Conservation (phyloP, 2,113 vertebrate genomes). For the Hepsetus odoe region DNA sequence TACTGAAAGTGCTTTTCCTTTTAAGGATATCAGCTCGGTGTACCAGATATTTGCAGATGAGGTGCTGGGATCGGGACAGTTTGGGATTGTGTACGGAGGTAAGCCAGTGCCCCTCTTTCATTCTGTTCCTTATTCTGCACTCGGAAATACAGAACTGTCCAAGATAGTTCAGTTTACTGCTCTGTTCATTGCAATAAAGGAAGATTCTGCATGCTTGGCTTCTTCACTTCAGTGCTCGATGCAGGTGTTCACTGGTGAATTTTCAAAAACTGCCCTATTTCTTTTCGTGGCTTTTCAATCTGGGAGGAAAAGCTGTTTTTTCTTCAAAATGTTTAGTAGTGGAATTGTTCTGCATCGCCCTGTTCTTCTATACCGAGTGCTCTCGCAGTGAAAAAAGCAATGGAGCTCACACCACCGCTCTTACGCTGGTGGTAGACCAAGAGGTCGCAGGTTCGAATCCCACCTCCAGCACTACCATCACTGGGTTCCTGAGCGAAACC, state of each 20-base stretch:
- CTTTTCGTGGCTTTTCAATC: not conserved
- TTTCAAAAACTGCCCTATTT: not conserved
- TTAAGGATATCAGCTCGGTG: conserved; percentile 94
- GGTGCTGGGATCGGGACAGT: conserved; percentile 97
- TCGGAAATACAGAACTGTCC: too few relatives aligned
- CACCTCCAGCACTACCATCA: too few relatives aligned
- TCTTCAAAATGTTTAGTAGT: conserved; percentile 48
- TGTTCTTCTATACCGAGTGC: conserved; percentile 15
- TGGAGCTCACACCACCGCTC: too few relatives aligned
- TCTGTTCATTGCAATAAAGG: too few relatives aligned
- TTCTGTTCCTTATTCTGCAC: not conserved
- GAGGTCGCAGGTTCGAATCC: too few relatives aligned
- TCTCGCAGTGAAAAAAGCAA: not conserved
- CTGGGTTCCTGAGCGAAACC: too few relatives aligned
- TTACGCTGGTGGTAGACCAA: too few relatives aligned
- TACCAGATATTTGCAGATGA: conserved; percentile 99
- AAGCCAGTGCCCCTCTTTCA: conserved; percentile 40
- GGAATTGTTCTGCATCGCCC: conserved; percentile 6
- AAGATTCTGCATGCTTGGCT: too few relatives aligned
- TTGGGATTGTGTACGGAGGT: conserved; percentile 98
- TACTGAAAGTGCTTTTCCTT: conserved; percentile 41
- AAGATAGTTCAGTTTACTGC: too few relatives aligned
- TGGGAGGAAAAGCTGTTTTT: conserved; percentile 8
- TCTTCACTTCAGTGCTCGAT: too few relatives aligned
- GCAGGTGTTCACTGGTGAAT: too few relatives aligned